Conservation (phyloP, 2,113 vertebrate species). For the Neolamprologus hecqui region DNA sequence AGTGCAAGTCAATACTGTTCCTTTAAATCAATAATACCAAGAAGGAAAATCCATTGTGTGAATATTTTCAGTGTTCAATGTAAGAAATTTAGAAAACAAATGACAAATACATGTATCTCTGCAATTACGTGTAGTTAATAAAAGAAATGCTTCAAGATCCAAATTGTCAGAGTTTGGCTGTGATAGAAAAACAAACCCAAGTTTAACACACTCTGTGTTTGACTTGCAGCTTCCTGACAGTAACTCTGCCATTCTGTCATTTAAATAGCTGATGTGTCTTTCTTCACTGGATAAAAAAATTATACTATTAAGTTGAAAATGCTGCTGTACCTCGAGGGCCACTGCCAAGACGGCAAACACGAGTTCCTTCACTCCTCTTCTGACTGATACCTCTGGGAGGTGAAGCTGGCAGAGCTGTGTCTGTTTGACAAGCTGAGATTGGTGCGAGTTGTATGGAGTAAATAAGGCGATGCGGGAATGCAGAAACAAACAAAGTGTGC, state of each 20-base stretch:
- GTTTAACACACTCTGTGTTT: background rate
- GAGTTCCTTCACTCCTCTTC: background rate
- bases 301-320: background rate
- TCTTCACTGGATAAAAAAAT: background rate
- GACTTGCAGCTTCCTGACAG: background rate
- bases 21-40: background rate
- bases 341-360: background rate
- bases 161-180: background rate
- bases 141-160: background rate
- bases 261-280: background rate
- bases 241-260: background rate
- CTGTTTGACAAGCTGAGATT: background rate
- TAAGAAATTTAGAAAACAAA: background rate
- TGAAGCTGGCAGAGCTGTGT: background rate
- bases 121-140: background rate
- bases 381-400: background rate
- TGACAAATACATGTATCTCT: background rate
- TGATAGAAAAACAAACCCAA: background rate
- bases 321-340: background rate
- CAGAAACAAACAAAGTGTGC: background rate
- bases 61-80: fast-evolving
- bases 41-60: background rate
- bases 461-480: slow-evolving; percentile 5
- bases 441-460: background rate
- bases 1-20: background rate